Base-by-base conservation (phyloP, 2,113 vertebrate genomes). In the Tachycineta bicolor region DNA sequence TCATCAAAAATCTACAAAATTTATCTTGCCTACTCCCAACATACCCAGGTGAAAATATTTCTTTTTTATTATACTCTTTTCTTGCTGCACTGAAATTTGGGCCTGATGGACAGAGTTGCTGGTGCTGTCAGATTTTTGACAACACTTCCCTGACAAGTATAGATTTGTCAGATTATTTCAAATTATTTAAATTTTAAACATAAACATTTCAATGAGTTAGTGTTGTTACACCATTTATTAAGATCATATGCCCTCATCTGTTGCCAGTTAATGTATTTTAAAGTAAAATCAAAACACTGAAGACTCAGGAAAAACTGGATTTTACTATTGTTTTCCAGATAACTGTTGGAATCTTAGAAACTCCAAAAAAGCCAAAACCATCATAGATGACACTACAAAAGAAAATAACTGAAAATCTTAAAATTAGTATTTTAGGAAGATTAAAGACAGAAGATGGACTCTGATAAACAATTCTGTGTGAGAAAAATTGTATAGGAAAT, bases 11-110 rank as follows among this genome's bases (percentile, higher is more conserved):
- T n/a, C 19, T 41, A 28, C 4, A 44, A 67, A 70, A 44, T 28
- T 47, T 5, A 0, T 41, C 39, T 37, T 53, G 3, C 29, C 5
- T 64, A 33, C 20, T 39, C 2, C 8, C 0, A 1, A 4, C 3
- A 19, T 8, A 24, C 1, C 0, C 6, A 8, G 2, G 2, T 44
- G 29, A 5, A 62, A 64, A 31, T 58, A 53, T 44, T 60, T 88
- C 1, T 33, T 78, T 76, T 56, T 33, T 33, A 44, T 21, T 58
- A 14, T 31, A 67, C 3, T 1, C 1, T 58, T 70, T 91, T 47
- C 22, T 18, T 79, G 4, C 33, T 78, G 12, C 2, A 6, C 9
- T 31, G 31, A 50, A 92, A 49, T 3, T 33, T 3, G 4, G 8
- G 8, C 7, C 13, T 58, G 5, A 49, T 76, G 17, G 3, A 11